These are phyloP conservation scores for Nasonia oneida DNA, from an alignment of 2,888 invertebrate genomes.

Conservation along the genomic window DNA sequence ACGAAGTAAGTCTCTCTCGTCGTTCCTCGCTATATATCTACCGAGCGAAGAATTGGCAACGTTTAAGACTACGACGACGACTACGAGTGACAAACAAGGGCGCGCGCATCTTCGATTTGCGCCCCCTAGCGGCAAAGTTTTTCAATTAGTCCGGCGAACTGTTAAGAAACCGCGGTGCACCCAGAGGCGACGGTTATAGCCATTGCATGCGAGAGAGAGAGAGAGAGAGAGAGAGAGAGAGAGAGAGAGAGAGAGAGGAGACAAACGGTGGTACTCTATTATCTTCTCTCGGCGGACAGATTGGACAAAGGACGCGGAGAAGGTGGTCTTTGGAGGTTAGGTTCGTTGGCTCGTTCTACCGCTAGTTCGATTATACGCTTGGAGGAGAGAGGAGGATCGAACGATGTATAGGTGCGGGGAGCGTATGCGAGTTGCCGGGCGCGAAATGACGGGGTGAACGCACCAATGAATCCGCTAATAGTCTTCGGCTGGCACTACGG, in stretches of 20 bases:
- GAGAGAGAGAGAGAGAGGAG: not conserved
- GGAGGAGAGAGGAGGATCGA: constrained; percentile 22
- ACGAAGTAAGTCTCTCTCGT: not conserved
- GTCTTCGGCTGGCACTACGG: not conserved
- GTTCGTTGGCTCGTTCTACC: constrained; percentile 56
- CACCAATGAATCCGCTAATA: constrained; percentile 41
- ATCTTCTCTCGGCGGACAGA: constrained; percentile 34
- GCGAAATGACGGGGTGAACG: constrained; percentile 44
- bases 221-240: not conserved
- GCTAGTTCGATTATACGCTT: constrained; percentile 65
- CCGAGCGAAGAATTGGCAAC: constrained; percentile 46
- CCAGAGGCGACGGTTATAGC: not conserved
- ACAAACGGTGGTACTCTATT: constrained; percentile 29
- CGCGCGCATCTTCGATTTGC: constrained; percentile 43
- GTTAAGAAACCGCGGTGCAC: constrained; percentile 23
- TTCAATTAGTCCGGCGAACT: constrained; percentile 58
- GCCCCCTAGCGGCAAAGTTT: constrained; percentile 52
- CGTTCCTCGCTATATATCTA: constrained; percentile 14
- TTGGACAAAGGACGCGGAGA: not conserved
- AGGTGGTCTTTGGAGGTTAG: constrained; percentile 32
- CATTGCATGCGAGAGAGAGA: not conserved
- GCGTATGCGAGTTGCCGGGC: not conserved
- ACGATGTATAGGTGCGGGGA: not conserved
- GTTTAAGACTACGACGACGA: constrained; percentile 38
- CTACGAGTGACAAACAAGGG: constrained; percentile 56